Conservation (phyloP, 2,113 vertebrate species). For the Ceyx margarethae region DNA sequence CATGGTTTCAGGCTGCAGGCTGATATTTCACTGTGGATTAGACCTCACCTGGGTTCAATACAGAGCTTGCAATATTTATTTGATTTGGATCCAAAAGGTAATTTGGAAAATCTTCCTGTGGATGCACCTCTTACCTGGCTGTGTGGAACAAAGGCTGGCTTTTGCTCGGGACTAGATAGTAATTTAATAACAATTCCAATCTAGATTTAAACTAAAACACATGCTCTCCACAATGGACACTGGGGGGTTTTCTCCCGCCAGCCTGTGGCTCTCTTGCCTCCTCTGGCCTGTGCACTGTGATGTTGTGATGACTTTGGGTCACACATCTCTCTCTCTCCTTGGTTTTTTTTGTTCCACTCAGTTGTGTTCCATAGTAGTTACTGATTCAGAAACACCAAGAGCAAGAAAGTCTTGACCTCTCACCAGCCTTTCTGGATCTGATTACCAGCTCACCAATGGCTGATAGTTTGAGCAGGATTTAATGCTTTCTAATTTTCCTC, state of each 20-base stretch:
- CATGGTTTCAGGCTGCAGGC: conserved; percentile 72
- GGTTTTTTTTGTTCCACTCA: background rate
- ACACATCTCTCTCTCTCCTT: background rate
- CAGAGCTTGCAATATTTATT: conserved; percentile 73
- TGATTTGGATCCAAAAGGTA: conserved; percentile 54
- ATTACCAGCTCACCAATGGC: conserved; percentile 59
- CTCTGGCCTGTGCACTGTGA: background rate
- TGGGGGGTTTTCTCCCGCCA: background rate
- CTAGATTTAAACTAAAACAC: conserved; percentile 61
- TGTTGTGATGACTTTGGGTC: background rate
- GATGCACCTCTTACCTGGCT: conserved; percentile 65
- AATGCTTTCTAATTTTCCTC: conserved; percentile 75
- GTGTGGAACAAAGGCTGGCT: conserved; percentile 13
- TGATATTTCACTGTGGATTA: conserved; percentile 75
- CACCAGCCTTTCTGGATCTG: conserved; percentile 66
- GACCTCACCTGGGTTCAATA: conserved; percentile 79
- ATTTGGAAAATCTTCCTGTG: conserved; percentile 58
- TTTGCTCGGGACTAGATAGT: conserved; percentile 57
- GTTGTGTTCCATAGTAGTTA: background rate
- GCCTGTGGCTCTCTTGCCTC: background rate
- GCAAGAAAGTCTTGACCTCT: conserved; percentile 38
- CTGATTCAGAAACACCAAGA: conserved; percentile 35
- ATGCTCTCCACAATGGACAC: background rate
- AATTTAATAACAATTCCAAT: conserved; percentile 64
- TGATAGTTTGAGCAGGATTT: conserved; percentile 65